phyloP scores from a whole-genome alignment of 2,888 invertebrate genomes.

The Bombylius discolor region DNA sequence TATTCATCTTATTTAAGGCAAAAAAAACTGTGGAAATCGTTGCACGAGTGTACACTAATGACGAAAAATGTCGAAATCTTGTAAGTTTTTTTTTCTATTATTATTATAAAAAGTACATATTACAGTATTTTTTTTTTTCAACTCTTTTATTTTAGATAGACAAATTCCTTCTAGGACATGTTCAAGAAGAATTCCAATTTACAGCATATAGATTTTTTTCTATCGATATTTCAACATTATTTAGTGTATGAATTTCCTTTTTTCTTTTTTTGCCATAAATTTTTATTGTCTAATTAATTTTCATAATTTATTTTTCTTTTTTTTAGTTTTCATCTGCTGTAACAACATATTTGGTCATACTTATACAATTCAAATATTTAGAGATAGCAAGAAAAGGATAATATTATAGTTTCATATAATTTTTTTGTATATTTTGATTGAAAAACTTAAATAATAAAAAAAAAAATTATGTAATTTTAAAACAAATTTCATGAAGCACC shows the following conservation, averaged over 20 bases:
- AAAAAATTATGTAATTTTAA: too few relatives aligned
- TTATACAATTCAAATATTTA: conserved; percentile 34
- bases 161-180: conserved; percentile 33
- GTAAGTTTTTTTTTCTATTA: conserved; percentile 17
- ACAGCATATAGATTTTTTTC: conserved; percentile 35
- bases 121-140: too few relatives aligned
- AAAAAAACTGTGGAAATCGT: conserved; percentile 29
- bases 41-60: conserved; percentile 28
- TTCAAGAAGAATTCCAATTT: conserved; percentile 31
- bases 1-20: conserved; percentile 19
- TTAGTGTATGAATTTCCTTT: conserved; percentile 23
- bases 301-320: neutral
- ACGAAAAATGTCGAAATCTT: conserved; percentile 30
- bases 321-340: conserved; percentile 33
- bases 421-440: too few relatives aligned
- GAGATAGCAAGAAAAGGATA: conserved; percentile 14
- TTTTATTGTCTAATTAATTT: too few relatives aligned
- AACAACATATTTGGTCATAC: conserved; percentile 33
- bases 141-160: conserved; percentile 24
- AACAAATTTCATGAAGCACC: too few relatives aligned
- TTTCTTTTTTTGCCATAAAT: too few relatives aligned
- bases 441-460: too few relatives aligned
- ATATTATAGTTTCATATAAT: too few relatives aligned
- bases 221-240: conserved; percentile 32
- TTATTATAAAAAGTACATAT: too few relatives aligned